Evolutionary conservation across 1,140 invertebrate species (phyloP), one percentile per base, ranked within the genome.

Genomic region (Brachionus calyciflorus): DNA sequence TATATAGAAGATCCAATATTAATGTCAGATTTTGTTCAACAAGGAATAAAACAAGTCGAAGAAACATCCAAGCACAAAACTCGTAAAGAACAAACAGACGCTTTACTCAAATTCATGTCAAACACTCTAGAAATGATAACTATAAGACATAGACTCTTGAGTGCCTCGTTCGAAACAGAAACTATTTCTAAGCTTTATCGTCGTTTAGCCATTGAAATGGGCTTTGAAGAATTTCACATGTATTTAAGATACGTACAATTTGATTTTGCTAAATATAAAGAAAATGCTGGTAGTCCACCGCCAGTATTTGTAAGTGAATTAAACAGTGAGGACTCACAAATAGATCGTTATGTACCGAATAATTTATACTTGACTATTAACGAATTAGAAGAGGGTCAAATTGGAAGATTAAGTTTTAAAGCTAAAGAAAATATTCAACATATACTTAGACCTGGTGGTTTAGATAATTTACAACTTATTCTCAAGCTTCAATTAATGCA

Each of bases 201-300:
- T 69, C 78, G 80, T 28, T 82, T 82, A 73, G 81, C 83, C 3
- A 53, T 76, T 14, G 81, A 82, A 17, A 79, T 85, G 80, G 81
- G 82, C 2, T 83, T 82, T 78, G 83, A 82, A 76, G 83, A 84
- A 17, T 84, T 78, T 65, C 84, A 85, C 77, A 78, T 85, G 78
- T 83, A 80, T 68, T 78, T 85, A 48, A 78, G 84, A 51, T 82
- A 81, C 63, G 81, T 85, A 21, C 83, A 84, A 79, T 84, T 85
- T 81, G 84, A 85, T 51, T 83, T 80, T 78, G 84, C 83, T 17
- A 79, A 79, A 28, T 80, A 76, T 78, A 84, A 83, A 68, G 82
- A 82, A 41, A 79, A 82, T 73, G 82, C 82, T 48, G 80, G 79
- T 1, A 82, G 82, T 78, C 63, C 19, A n/a, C 82, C 83, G 19